phyloP scores from a whole-genome alignment of 1,140 invertebrate genomes.

The Trachymyrmex cornetzi region DNA sequence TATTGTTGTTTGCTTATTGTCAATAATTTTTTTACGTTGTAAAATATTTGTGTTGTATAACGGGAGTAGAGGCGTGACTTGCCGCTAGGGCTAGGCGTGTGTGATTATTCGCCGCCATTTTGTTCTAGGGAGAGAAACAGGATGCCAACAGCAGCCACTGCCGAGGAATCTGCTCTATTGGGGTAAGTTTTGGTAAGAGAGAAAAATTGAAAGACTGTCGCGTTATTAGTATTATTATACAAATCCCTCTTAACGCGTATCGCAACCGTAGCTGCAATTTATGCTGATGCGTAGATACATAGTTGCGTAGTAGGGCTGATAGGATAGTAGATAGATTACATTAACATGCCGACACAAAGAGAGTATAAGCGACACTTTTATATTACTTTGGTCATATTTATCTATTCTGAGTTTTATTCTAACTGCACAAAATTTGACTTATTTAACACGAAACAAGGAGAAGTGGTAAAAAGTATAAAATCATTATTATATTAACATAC shows the following conservation, averaged over 20 bases:
- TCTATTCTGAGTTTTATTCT: background rate
- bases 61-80: conserved; percentile 47
- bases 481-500: background rate
- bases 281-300: conserved; percentile 50
- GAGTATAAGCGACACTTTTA: conserved; percentile 33
- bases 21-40: conserved; percentile 31
- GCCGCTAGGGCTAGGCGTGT: conserved; percentile 82
- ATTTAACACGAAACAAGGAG: conserved; percentile 1
- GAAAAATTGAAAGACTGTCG: background rate
- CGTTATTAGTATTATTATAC: conserved; percentile 18
- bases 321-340: conserved; percentile 6
- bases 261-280: conserved; percentile 27
- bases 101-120: conserved; percentile 86
- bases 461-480: background rate
- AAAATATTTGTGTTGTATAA: conserved; percentile 35
- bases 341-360: conserved; percentile 17
- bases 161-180: conserved; percentile 91
- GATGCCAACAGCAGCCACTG: conserved; percentile 90
- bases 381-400: conserved; percentile 11
- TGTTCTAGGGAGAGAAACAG: conserved; percentile 88
- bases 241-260: conserved; percentile 5
- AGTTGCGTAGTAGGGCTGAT: conserved; percentile 17
- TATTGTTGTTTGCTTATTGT: background rate
- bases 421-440: background rate
- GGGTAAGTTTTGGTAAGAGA: conserved; percentile 87